Evolutionary conservation across 2,113 vertebrate species (phyloP).

Genomic region (Triplophysa tibetana): DNA sequence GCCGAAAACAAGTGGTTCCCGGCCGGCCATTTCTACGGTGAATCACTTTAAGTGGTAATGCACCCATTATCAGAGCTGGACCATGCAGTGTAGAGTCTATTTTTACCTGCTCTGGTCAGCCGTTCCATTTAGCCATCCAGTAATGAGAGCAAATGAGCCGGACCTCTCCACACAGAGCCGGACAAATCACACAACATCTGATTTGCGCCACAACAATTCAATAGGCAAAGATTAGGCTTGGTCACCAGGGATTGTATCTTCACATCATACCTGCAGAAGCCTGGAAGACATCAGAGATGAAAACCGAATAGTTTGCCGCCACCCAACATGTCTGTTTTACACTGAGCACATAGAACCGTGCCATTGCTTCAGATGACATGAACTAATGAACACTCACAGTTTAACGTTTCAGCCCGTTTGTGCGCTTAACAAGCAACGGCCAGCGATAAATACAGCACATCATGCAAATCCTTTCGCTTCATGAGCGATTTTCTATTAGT

Average conservation of each 20-base stretch:
- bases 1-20: constrained; percentile 32
- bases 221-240: constrained; percentile 28
- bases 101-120: constrained; percentile 66
- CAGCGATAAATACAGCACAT: background rate
- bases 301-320: background rate
- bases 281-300: background rate
- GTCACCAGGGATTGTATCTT: background rate
- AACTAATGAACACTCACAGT: background rate
- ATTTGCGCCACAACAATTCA: constrained; percentile 44
- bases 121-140: constrained; percentile 71
- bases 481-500: constrained; percentile 4
- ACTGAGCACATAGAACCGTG: background rate
- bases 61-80: constrained; percentile 55
- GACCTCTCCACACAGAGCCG: constrained; percentile 62
- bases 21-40: constrained; percentile 46
- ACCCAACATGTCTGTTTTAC: background rate
- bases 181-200: constrained; percentile 62
- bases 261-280: background rate
- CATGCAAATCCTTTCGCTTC: background rate
- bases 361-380: background rate
- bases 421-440: background rate
- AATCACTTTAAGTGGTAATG: constrained; percentile 54
- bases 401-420: background rate
- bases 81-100: constrained; percentile 68
- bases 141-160: constrained; percentile 74